These are phyloP conservation scores for Halictus rubicundus DNA, from an alignment of 1,140 invertebrate genomes.

Conservation along the genomic window DNA sequence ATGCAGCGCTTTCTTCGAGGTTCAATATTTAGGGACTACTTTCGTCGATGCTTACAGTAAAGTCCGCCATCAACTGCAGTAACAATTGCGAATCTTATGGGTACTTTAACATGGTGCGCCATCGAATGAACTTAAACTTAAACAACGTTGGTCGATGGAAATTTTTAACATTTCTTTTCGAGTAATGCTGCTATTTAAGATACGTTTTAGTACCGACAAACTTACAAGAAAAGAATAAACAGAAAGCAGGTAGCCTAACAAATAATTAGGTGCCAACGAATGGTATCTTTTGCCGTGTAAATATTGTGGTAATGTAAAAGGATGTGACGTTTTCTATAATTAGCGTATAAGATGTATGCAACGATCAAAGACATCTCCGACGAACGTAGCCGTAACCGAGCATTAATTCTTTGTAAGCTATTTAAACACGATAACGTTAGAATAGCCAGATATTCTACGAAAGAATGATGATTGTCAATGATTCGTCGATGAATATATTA, in stretches of 20 bases:
- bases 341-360: conserved; percentile 61
- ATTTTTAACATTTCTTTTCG: conserved; percentile 16
- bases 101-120: not conserved
- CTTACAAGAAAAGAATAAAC: not conserved
- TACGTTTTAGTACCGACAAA: conserved; percentile 21
- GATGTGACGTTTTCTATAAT: conserved; percentile 58
- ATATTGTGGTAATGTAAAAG: conserved; percentile 48
- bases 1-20: conserved; percentile 11
- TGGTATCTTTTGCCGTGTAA: conserved; percentile 50
- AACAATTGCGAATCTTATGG: conserved; percentile 1
- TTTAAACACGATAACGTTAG: conserved; percentile 44
- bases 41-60: conserved; percentile 24
- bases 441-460: conserved; percentile 18
- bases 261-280: conserved; percentile 52
- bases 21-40: conserved; percentile 22
- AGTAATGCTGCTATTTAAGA: conserved; percentile 48
- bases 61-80: conserved; percentile 3
- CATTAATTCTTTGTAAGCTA: conserved; percentile 53
- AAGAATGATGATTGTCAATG: not conserved
- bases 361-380: conserved; percentile 60
- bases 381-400: conserved; percentile 43
- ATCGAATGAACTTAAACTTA: not conserved
- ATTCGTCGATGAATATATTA: conserved; percentile 20
- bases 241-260: conserved; percentile 51
- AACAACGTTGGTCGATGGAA: conserved; percentile 18